phyloP scores from a whole-genome alignment of 2,888 invertebrate species.

The Himalopsyche anomala region DNA sequence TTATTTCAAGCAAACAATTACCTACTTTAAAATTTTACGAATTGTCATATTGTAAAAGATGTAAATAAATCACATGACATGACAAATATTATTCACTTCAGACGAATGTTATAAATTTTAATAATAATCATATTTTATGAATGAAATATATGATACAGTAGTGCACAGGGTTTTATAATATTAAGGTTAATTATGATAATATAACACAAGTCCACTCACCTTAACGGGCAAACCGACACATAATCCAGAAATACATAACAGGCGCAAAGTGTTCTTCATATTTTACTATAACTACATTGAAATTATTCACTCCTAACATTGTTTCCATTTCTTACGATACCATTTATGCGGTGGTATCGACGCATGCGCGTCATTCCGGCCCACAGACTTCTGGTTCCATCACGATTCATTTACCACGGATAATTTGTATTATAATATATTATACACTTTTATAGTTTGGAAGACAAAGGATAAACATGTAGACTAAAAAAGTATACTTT shows the following conservation, averaged over 20 bases:
- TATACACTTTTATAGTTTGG: background rate
- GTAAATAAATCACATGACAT: too few relatives aligned
- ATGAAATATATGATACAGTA: background rate
- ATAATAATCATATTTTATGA: background rate
- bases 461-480: background rate
- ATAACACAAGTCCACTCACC: conserved; percentile 54
- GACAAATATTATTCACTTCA: too few relatives aligned
- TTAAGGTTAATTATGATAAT: conserved; percentile 33
- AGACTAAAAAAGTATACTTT: background rate
- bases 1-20: too few relatives aligned
- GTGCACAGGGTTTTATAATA: background rate
- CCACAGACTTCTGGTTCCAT: conserved; percentile 45
- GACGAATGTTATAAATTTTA: too few relatives aligned
- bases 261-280: conserved; percentile 62
- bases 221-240: conserved; percentile 60
- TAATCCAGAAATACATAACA: conserved; percentile 60
- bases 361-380: conserved; percentile 62
- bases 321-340: conserved; percentile 64
- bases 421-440: background rate
- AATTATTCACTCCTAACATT: conserved; percentile 63
- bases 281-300: conserved; percentile 62
- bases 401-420: conserved; percentile 18
- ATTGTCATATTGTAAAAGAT: too few relatives aligned
- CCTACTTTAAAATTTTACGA: too few relatives aligned
- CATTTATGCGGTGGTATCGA: conserved; percentile 57